phyloP scores from a whole-genome alignment of 2,888 invertebrate genomes.

The Dicranocentrus wangi region DNA sequence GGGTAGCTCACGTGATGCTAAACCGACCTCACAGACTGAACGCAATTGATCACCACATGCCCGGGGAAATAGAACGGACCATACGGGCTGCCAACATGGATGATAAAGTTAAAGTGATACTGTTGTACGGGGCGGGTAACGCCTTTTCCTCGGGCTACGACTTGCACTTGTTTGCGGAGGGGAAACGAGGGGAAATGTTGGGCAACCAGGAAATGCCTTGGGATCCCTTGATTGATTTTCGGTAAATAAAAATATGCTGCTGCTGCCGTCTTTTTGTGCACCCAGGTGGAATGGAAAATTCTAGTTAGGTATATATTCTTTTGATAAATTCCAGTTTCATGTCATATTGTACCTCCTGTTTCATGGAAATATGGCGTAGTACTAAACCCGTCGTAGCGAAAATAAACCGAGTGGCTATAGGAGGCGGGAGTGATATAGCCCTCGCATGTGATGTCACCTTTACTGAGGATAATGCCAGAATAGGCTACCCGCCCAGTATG shows the following conservation, averaged over 20 bases:
- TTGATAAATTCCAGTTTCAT: conserved; percentile 37
- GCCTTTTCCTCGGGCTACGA: conserved; percentile 69
- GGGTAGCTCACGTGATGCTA: conserved; percentile 68
- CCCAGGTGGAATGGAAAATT: too few relatives aligned
- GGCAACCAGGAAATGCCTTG: conserved; percentile 67
- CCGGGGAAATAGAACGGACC: conserved; percentile 62
- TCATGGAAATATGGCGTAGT: conserved; percentile 70
- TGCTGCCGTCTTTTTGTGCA: too few relatives aligned
- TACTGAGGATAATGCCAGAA: conserved; percentile 59
- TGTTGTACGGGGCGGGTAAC: conserved; percentile 69
- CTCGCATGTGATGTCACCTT: conserved; percentile 70
- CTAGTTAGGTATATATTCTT: too few relatives aligned
- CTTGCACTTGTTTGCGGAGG: conserved; percentile 66
- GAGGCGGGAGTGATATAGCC: conserved; percentile 69
- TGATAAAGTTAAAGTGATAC: conserved; percentile 64
- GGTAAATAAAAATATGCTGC: conserved; percentile 20
- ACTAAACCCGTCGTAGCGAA: conserved; percentile 69
- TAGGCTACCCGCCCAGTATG: conserved; percentile 66
- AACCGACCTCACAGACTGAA: conserved; percentile 66
- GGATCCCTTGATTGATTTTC: conserved; percentile 63
- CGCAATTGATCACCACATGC: conserved; percentile 67
- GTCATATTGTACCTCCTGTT: conserved; percentile 57
- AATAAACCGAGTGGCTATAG: conserved; percentile 66
- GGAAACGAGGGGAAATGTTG: conserved; percentile 52
- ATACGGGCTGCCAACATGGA: conserved; percentile 67